These are phyloP conservation scores for Plutella xylostella DNA, from an alignment of 2,888 invertebrate genomes.

Conservation along the genomic window DNA sequence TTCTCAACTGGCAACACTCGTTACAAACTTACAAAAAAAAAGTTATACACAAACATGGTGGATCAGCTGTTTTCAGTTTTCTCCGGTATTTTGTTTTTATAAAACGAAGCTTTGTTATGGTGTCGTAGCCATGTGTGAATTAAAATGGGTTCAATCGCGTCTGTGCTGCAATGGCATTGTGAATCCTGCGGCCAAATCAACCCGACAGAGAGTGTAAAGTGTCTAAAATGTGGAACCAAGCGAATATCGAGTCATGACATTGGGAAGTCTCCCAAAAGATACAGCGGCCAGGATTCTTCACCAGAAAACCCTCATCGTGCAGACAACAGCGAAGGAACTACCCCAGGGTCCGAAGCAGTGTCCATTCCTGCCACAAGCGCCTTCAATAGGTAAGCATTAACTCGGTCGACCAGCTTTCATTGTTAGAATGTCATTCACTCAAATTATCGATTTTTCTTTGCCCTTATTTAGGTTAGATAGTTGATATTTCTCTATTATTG, in stretches of 20 bases:
- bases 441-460: constrained; percentile 59
- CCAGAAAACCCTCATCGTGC: constrained; percentile 50
- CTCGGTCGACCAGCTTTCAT: constrained; percentile 32
- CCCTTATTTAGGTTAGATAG: constrained; percentile 58
- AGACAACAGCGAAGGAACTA: constrained; percentile 56
- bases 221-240: constrained; percentile 84
- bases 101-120: constrained; percentile 61
- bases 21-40: constrained; percentile 22
- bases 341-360: constrained; percentile 55
- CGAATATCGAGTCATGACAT: constrained; percentile 72
- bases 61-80: constrained; percentile 72
- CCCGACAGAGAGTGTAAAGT: constrained; percentile 86
- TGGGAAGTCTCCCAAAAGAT: constrained; percentile 41
- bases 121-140: constrained; percentile 68
- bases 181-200: constrained; percentile 89
- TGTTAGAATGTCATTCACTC: constrained; percentile 44
- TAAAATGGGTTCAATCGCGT: constrained; percentile 92
- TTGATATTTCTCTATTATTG: constrained; percentile 42
- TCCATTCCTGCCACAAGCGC: constrained; percentile 50
- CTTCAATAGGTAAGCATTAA: constrained; percentile 57
- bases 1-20: constrained; percentile 4
- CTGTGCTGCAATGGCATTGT: constrained; percentile 95
- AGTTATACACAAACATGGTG: constrained; percentile 71
- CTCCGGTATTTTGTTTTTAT: constrained; percentile 49
- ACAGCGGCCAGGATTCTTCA: constrained; percentile 49